phyloP scores from a whole-genome alignment of 2,888 invertebrate genomes.

The Dilophus febrilis region DNA sequence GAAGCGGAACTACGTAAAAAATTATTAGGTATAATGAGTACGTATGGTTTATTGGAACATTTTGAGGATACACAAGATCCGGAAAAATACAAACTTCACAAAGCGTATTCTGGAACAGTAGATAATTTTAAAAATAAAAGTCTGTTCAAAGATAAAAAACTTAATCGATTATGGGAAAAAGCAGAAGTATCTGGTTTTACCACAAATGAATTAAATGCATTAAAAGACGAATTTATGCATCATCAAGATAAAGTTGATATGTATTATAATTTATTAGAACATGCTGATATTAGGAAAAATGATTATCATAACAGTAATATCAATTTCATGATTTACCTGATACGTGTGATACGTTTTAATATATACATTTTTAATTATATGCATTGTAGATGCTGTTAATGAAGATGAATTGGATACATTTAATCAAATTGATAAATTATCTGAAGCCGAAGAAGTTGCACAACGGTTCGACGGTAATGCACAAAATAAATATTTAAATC shows the following conservation, averaged over 20 bases:
- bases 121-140: constrained; percentile 54
- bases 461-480: too few species aligned
- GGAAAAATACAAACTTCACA: constrained; percentile 35
- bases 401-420: constrained; percentile 55
- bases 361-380: constrained; percentile 2
- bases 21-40: constrained; percentile 63
- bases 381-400: constrained; percentile 46
- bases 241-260: constrained; percentile 88
- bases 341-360: background rate
- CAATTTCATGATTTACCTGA: background rate
- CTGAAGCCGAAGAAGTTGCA: constrained; percentile 34
- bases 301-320: constrained; percentile 49
- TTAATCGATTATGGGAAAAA: constrained; percentile 78
- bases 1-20: constrained; percentile 67
- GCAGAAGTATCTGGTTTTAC: constrained; percentile 79
- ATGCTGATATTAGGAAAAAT: constrained; percentile 41
- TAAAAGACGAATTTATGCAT: constrained; percentile 79
- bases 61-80: constrained; percentile 51
- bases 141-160: constrained; percentile 75
- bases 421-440: constrained; percentile 51
- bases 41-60: constrained; percentile 63
- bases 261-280: constrained; percentile 61
- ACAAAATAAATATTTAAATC: constrained; percentile 42
- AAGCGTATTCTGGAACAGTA: constrained; percentile 25
- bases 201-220: constrained; percentile 58